phyloP scores from a whole-genome alignment of 2,113 vertebrate genomes.

The Chitala chitala region DNA sequence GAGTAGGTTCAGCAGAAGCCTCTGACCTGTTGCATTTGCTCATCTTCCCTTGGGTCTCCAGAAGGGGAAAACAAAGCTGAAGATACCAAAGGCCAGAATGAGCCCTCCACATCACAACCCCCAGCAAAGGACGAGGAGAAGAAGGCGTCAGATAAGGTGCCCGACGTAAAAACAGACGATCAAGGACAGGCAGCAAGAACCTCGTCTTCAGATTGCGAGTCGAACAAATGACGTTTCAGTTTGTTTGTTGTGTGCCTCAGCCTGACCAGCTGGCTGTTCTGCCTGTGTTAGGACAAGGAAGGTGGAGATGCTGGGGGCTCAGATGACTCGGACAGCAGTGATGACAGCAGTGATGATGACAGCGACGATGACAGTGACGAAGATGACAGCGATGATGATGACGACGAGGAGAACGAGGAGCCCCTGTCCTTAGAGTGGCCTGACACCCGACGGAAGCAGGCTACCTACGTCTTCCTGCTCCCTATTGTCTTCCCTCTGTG shows the following conservation, averaged over 20 bases:
- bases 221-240: too few relatives aligned
- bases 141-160: constrained; percentile 47
- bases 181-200: too few relatives aligned
- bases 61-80: constrained; percentile 39
- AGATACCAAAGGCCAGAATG: constrained; percentile 35
- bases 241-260: too few relatives aligned
- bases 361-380: constrained; percentile 47
- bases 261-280: constrained; percentile 33
- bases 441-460: constrained; percentile 74
- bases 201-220: too few relatives aligned
- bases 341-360: constrained; percentile 47
- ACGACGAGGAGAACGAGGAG: constrained; percentile 64
- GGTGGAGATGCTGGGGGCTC: constrained; percentile 43
- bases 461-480: constrained; percentile 81
- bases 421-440: constrained; percentile 90
- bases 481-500: constrained; percentile 91
- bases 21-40: background rate
- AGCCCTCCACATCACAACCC: constrained; percentile 38
- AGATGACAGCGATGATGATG: constrained; percentile 36
- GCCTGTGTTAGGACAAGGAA: constrained; percentile 29
- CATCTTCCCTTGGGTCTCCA: background rate
- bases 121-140: constrained; percentile 36
- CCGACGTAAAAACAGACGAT: too few relatives aligned
- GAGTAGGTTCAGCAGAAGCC: background rate
- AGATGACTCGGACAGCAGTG: constrained; percentile 43